Conservation (phyloP, 2,113 vertebrate species). For the Carollia perspicillata region DNA sequence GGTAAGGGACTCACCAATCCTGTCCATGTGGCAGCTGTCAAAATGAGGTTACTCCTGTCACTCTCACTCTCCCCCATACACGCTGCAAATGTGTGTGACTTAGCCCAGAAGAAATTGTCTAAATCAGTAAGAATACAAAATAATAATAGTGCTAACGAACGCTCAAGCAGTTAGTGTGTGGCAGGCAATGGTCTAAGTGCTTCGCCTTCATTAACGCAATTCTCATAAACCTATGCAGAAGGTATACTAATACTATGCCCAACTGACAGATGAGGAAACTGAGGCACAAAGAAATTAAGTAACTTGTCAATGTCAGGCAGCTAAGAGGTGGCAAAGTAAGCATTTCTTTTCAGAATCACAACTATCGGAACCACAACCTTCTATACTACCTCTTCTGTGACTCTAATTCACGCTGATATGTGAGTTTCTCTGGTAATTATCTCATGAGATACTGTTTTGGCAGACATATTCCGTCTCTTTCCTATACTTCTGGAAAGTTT, state of each 20-base stretch:
- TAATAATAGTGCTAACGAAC: neutral
- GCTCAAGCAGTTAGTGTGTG: neutral
- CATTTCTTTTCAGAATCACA: neutral
- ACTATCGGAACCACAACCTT: neutral
- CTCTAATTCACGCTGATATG: neutral
- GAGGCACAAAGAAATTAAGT: neutral
- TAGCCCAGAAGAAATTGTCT: neutral
- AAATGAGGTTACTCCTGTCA: neutral
- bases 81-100: neutral
- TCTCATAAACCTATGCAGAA: neutral
- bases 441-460: neutral
- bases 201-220: neutral
- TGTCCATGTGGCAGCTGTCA: neutral
- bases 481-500: neutral
- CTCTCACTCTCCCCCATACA: neutral
- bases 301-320: neutral
- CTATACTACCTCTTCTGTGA: neutral
- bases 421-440: neutral
- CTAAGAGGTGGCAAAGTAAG: neutral
- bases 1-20: neutral
- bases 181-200: neutral
- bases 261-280: neutral
- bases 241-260: neutral
- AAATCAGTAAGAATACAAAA: neutral
- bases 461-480: neutral